Evolutionary conservation across 1,140 invertebrate species (phyloP).

Genomic region (Drosophila melanogaster): DNA sequence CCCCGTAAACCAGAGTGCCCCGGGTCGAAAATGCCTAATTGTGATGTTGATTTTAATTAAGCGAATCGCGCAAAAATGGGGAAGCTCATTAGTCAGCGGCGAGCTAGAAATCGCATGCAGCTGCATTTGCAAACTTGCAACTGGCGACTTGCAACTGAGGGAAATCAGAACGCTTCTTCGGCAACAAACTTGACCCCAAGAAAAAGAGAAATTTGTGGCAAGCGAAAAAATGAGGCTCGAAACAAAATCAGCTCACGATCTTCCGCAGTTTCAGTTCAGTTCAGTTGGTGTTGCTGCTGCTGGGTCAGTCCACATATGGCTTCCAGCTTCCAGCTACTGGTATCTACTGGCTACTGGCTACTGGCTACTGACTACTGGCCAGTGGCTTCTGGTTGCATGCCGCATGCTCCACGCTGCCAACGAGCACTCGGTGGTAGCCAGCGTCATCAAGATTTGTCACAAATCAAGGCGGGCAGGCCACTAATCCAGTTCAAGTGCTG

Average conservation of each 20-base stretch:
- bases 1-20: slow-evolving; percentile 39
- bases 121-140: slow-evolving; percentile 27
- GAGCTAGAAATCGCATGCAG: slow-evolving; percentile 39
- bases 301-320: slow-evolving; percentile 59
- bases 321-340: slow-evolving; percentile 3
- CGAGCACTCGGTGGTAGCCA: slow-evolving; percentile 63
- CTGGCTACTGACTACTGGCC: neutral
- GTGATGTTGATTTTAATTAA: slow-evolving; percentile 65
- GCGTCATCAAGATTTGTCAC: slow-evolving; percentile 79
- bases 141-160: slow-evolving; percentile 23
- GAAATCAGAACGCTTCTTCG: slow-evolving; percentile 78
- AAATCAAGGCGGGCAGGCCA: slow-evolving; percentile 76
- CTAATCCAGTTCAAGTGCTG: slow-evolving; percentile 79
- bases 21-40: slow-evolving; percentile 48
- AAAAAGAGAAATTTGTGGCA: slow-evolving; percentile 80
- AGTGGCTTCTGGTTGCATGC: slow-evolving; percentile 39
- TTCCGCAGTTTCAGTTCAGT: slow-evolving; percentile 27
- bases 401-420: slow-evolving; percentile 44
- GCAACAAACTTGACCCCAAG: slow-evolving; percentile 79
- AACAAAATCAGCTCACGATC: slow-evolving; percentile 79
- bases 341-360: neutral
- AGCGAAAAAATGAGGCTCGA: slow-evolving; percentile 54
- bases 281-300: neutral
- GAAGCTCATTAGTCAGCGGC: slow-evolving; percentile 46
- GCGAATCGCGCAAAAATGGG: slow-evolving; percentile 3